Percentiles rank a stretch among this genome's conserved stretches.
Conservation (phyloP, 2,113 vertebrate genomes). For the Menura novaehollandiae region DNA sequence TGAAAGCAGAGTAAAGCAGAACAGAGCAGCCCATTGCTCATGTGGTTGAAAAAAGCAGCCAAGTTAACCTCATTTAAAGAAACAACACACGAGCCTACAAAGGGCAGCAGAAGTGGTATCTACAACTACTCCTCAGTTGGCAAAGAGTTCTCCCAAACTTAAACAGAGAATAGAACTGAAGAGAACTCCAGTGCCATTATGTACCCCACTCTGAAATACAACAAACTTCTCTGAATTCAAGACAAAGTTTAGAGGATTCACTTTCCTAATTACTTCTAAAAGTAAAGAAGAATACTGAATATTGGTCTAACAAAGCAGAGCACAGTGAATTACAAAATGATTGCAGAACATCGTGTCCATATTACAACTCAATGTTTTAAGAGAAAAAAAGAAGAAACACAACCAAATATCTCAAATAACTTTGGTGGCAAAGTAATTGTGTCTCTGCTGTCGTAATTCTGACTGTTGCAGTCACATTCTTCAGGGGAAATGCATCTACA, state of each 20-base stretch:
- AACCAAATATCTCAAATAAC: not conserved
- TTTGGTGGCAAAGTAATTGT: not conserved
- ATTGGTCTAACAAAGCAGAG: not conserved
- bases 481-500: not conserved
- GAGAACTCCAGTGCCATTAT: not conserved
- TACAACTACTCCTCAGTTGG: not conserved
- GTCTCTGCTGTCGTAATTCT: not conserved
- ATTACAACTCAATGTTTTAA: not conserved
- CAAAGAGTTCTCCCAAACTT: not conserved
- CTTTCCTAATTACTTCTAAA: not conserved
- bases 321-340: not conserved
- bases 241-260: not conserved
- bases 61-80: not conserved
- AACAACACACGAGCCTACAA: not conserved
- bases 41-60: not conserved
- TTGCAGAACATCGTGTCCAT: not conserved
- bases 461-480: not conserved
- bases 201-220: not conserved
- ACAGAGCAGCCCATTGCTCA: not conserved
- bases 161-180: not conserved
- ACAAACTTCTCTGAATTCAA: not conserved
- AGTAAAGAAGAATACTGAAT: not conserved
- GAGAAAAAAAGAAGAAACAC: not conserved
- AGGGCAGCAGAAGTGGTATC: not conserved
- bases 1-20: not conserved